Conservation (phyloP, 2,797 vertebrate genomes). For the Pterois miles region DNA sequence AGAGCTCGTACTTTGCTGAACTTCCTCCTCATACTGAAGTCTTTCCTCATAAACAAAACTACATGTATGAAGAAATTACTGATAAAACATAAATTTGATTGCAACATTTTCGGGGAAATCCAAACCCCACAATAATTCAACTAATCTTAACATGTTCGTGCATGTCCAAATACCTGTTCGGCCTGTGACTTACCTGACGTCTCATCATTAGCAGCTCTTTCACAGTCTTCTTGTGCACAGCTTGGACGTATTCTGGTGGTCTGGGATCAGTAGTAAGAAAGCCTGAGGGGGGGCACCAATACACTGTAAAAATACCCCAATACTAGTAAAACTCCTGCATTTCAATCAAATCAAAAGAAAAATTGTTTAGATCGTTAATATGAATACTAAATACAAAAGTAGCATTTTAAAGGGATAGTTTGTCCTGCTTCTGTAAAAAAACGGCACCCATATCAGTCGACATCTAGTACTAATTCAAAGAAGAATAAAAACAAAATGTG, state of each 20-base stretch:
- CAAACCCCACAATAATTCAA: not conserved
- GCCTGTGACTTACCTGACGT: slow-evolving; percentile 30
- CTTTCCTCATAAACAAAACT: not conserved
- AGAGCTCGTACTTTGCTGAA: not conserved
- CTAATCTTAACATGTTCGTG: accelerated
- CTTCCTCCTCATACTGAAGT: slow-evolving; percentile 21
- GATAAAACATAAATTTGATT: not conserved
- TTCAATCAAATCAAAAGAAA: no score
- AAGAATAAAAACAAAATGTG: no score
- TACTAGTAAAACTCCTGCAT: accelerated
- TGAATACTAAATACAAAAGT: no score
- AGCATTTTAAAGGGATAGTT: no score
- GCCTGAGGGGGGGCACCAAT: not conserved
- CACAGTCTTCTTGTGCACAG: slow-evolving; percentile 34
- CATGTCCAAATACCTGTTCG: not conserved
- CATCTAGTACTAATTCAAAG: no score
- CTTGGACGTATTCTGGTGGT: not conserved
- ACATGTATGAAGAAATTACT: not conserved
- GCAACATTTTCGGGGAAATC: not conserved
- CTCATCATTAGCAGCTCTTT: slow-evolving; percentile 60
- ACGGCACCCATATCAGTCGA: no score
- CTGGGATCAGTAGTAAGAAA: not conserved
- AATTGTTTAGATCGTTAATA: no score
- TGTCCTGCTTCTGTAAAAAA: no score
- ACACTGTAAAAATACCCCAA: no score